Conservation (phyloP, 2,113 vertebrate genomes). For the Seriola aureovittata region DNA sequence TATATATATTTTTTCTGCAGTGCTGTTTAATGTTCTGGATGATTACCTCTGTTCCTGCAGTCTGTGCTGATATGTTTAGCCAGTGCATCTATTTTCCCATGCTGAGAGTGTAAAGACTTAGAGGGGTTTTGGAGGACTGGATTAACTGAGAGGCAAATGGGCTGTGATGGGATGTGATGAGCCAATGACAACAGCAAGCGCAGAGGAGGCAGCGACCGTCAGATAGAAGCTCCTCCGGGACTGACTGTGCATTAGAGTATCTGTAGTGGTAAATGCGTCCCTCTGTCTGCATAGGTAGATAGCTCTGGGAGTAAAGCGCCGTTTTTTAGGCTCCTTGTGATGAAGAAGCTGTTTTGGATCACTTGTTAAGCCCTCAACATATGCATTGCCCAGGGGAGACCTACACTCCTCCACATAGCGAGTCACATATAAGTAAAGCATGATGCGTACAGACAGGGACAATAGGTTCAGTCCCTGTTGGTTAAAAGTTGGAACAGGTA, state of each 20-base stretch:
- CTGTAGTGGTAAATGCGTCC: constrained; percentile 41
- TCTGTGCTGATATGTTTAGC: constrained; percentile 65
- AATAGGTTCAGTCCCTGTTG: constrained; percentile 18
- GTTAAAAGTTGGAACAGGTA: constrained; percentile 4
- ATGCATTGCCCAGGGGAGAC: constrained; percentile 44
- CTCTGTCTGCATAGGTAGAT: constrained; percentile 32
- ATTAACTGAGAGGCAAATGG: constrained; percentile 76
- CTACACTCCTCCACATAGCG: constrained; percentile 12
- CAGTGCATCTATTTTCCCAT: constrained; percentile 60
- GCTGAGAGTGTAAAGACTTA: constrained; percentile 67
- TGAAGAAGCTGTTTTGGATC: constrained; percentile 50
- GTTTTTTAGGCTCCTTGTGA: constrained; percentile 13
- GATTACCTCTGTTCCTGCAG: constrained; percentile 59
- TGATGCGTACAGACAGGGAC: constrained; percentile 13
- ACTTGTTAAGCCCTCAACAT: constrained; percentile 53
- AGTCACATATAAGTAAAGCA: constrained; percentile 37
- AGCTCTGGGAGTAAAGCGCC: constrained; percentile 1
- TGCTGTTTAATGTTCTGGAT: constrained; percentile 67
- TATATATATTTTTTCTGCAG: constrained; percentile 43
- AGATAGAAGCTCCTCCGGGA: constrained; percentile 51
- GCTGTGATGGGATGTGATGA: constrained; percentile 76
- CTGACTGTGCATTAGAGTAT: constrained; percentile 56
- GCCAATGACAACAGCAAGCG: constrained; percentile 51
- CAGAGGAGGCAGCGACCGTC: constrained; percentile 60
- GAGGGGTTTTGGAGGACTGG: constrained; percentile 56